These are phyloP conservation scores for Dexiosoma caninum DNA, from an alignment of 2,888 invertebrate genomes.

Conservation along the genomic window DNA sequence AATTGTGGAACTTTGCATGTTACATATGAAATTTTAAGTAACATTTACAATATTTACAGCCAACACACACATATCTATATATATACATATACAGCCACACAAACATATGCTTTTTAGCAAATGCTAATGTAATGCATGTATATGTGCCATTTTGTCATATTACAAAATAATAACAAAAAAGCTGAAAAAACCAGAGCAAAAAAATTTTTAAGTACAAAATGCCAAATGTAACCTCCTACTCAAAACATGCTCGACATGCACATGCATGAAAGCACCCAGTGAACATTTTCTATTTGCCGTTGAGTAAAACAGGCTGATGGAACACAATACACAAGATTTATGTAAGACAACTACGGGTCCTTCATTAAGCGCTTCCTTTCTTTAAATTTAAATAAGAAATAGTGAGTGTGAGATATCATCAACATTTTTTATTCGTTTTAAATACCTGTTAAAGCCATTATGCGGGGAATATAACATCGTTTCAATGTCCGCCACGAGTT, in stretches of 20 bases:
- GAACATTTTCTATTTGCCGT: background rate
- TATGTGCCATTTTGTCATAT: slow-evolving; percentile 41
- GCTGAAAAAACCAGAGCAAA: background rate
- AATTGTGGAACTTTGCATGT: slow-evolving; percentile 21
- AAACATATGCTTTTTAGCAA: background rate
- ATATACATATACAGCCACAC: background rate
- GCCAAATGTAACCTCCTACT: background rate
- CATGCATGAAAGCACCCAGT: background rate
- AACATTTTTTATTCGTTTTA: no score
- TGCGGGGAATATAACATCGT: no score
- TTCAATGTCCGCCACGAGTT: no score
- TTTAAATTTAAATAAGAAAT: no score
- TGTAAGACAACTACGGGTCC: no score
- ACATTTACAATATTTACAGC: background rate
- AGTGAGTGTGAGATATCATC: no score
- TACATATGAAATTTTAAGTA: slow-evolving; percentile 23
- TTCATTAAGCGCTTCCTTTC: no score
- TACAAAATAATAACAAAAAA: slow-evolving; percentile 23
- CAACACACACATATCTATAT: background rate
- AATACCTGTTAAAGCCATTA: no score
- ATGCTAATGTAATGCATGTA: background rate
- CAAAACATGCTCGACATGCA: background rate
- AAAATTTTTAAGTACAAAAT: background rate
- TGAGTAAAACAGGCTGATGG: no score
- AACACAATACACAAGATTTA: no score